Base-by-base conservation (phyloP, 2,797 vertebrate genomes). In the Microhierax caerulescens region DNA sequence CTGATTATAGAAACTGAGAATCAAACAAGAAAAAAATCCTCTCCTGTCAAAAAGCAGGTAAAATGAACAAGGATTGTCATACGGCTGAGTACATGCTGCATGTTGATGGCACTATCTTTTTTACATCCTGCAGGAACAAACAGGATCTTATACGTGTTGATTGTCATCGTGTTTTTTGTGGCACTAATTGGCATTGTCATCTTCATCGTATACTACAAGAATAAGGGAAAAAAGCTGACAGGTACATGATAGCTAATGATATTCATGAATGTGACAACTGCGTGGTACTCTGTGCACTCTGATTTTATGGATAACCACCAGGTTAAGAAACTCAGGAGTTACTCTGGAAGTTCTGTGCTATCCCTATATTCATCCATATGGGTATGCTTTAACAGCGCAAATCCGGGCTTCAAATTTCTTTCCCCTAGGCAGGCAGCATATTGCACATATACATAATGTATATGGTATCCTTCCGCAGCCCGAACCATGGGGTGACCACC, bases 221-320 rank as follows among this genome's bases (percentile, higher is more conserved):
- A 98, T 37, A 97, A 98, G 61, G 98, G 97, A n/a, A 98, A 98
- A 85, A 86, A 95, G 15, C 82, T 98, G 45, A 98, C 98, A 98
- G 98, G 98, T 98, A 98, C 0, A 51, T 77, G 50, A 50, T 36
- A 73, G 75, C 68, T 95, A 8, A 16, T 25, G 21, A 21, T 59
- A 30, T 48, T 84, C 28, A 5, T 50, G 65, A 80, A n/a, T 51
- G 47, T 59, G 70, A 74, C 25, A 89, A 0, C n/a, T 63, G 10
- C 10, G 5, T 68, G 67, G 63, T 43, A 24, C 50, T 32, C 47
- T 73, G 11, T 60, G 51, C 4, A 0, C 45, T 60, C 82, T 67
- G n/a, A 53, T 70, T 76, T 85, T 13, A 11, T 11, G 12, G 39
- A 24, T 70, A 84, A 64, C 53, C 34, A 47, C 32, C 45, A 39